Evolutionary conservation across 2,888 invertebrate genomes (phyloP), one percentile per base, ranked within the genome.

Genomic region (Drosophila multiciliata): DNA sequence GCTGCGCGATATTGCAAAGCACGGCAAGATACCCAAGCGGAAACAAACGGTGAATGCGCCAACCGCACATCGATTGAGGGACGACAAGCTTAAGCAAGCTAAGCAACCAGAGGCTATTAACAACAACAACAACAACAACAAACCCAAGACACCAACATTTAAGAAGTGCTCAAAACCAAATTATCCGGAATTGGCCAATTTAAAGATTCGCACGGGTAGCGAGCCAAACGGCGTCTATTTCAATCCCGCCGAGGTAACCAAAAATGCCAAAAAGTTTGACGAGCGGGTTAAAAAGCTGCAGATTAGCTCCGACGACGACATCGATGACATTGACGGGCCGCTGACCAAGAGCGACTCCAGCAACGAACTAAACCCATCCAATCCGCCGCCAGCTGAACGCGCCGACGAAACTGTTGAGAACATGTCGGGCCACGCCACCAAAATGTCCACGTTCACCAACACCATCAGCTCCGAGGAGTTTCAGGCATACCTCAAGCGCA

Each of bases 221-320:
- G 82, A 76, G 7, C 26, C 68, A 1, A 92, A 92, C 55, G 91
- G 89, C 6, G 91, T 90, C 5, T 85, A 89, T 4, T 92, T 92
- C 62, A 93, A 92, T 87, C 91, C 92, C n/a, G 90, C 89, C 48
- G 93, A 93, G 75, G 93, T 93, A 0, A 91, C 91, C 45, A 89
- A 92, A 60, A 93, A 93, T 82, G 93, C 92, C 12, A 93, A 92
- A 75, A 92, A 92, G 66, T 93, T 93, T 61, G 93, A 93, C 73
- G 93, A 92, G 62, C 84, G 93, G 20, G 92, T 92, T 0, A 93
- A 92, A 64, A 91, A 91, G 48, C 72, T 92, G 20, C 90, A 93
- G 52, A 89, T 93, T 26, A 86, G 91, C 48, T 92, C 92, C 6
- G 93, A 93, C 52, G 93, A 92, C 73, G 93, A 93, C 80, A 79